These are phyloP conservation scores for Eurois occulta DNA, from an alignment of 2,888 invertebrate species.

Conservation along the genomic window DNA sequence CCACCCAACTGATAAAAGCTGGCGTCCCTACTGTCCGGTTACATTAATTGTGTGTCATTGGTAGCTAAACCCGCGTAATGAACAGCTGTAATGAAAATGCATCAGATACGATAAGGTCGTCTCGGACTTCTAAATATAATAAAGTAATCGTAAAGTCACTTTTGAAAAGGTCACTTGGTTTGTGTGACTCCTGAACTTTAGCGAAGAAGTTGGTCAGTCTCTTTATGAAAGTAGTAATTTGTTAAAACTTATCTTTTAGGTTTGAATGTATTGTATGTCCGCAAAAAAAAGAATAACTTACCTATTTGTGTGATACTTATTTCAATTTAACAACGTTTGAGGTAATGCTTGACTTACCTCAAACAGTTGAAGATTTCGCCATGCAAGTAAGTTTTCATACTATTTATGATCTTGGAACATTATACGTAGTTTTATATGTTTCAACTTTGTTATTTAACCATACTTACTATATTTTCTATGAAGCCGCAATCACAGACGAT, in stretches of 20 bases:
- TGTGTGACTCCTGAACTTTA: conserved; percentile 23
- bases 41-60: conserved; percentile 67
- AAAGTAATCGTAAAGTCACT: conserved; percentile 37
- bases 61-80: conserved; percentile 61
- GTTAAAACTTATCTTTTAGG: neutral
- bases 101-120: conserved; percentile 59
- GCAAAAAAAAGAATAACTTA: neutral
- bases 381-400: neutral
- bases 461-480: neutral
- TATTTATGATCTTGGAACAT: neutral
- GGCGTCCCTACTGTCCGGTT: conserved; percentile 55
- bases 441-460: neutral
- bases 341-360: no score
- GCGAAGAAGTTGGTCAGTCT: neutral
- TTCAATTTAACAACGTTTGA: neutral
- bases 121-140: conserved; percentile 44
- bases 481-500: neutral
- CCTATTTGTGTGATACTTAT: neutral
- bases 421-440: neutral
- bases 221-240: neutral
- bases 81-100: conserved; percentile 67
- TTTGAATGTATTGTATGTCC: neutral
- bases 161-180: conserved; percentile 48
- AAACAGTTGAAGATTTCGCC: neutral
- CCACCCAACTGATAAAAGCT: neutral